A percentile compares a stretch with the other conserved stretches of the same genome.
These are phyloP conservation scores for Eupithecia dodoneata DNA, from an alignment of 2,888 invertebrate genomes.

Conservation along the genomic window DNA sequence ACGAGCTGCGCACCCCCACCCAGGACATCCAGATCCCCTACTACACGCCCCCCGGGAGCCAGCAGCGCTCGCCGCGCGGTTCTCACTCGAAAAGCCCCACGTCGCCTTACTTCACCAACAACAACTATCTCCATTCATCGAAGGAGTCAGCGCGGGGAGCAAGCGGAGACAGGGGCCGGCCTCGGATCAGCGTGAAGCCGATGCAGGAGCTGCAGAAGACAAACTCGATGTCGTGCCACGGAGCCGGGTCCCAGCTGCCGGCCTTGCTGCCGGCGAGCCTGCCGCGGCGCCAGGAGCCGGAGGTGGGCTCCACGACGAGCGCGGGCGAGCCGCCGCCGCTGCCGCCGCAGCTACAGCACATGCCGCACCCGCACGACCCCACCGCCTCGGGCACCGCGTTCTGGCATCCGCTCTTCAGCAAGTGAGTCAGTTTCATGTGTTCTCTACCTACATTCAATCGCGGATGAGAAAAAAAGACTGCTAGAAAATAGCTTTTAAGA, in stretches of 20 bases:
- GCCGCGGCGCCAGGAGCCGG: conserved; percentile 83
- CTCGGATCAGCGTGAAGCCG: conserved; percentile 86
- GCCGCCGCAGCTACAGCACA: conserved; percentile 54
- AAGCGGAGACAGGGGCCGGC: conserved; percentile 74
- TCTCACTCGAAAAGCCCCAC: conserved; percentile 61
- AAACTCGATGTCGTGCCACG: conserved; percentile 47
- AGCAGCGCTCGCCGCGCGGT: conserved; percentile 44
- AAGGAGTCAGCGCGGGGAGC: conserved; percentile 68
- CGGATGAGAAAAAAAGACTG: neutral
- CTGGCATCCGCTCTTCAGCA: conserved; percentile 94
- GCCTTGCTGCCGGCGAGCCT: conserved; percentile 70
- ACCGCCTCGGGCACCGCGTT: conserved; percentile 85
- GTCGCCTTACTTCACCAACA: conserved; percentile 75
- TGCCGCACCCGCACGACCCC: conserved; percentile 73
- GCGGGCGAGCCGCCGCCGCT: conserved; percentile 78
- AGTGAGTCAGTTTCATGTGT: conserved; percentile 83
- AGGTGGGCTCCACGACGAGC: conserved; percentile 87
- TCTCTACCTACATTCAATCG: neutral
- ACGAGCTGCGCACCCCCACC: conserved; percentile 57
- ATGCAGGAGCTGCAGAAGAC: conserved; percentile 85
- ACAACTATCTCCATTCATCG: conserved; percentile 73
- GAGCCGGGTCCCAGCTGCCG: conserved; percentile 56
- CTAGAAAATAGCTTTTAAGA: neutral
- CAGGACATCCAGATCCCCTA: conserved; percentile 76
- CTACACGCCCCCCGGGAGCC: conserved; percentile 71